Evolutionary conservation across 2,113 vertebrate genomes (phyloP).

Genomic region (Mus pahari): DNA sequence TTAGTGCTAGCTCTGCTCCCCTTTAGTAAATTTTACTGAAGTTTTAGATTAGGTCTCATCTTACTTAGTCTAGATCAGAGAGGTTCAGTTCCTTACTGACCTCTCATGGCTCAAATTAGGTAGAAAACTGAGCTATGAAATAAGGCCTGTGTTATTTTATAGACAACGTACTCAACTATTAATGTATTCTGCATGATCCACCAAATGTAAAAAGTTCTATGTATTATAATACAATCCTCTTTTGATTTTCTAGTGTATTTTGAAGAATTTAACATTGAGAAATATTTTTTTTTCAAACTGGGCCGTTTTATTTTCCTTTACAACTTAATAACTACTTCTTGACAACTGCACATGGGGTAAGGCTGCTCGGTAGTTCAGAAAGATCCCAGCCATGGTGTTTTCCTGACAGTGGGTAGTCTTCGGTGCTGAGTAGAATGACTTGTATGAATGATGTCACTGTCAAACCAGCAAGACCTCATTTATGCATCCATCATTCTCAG

Average conservation of each 20-base stretch:
- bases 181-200: background rate
- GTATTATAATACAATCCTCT: background rate
- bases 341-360: too few species aligned
- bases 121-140: constrained; percentile 15
- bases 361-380: too few species aligned
- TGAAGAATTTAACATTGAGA: background rate
- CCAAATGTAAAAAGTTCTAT: constrained; percentile 1
- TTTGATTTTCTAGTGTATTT: constrained; percentile 36
- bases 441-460: too few species aligned
- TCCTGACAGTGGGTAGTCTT: too few species aligned
- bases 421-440: too few species aligned
- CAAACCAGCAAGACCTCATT: too few species aligned
- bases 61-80: constrained; percentile 26
- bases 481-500: too few species aligned
- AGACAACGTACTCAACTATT: background rate
- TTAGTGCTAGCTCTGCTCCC: background rate
- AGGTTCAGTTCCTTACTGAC: constrained; percentile 16
- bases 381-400: too few species aligned
- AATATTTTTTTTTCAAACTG: too few species aligned
- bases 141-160: background rate
- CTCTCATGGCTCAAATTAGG: constrained; percentile 38
- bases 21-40: background rate
- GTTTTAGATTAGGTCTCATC: constrained; percentile 47
- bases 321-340: too few species aligned
- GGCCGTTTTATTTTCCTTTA: too few species aligned